Base-by-base conservation (phyloP, 2,113 vertebrate genomes). In the Takifugu flavidus region DNA sequence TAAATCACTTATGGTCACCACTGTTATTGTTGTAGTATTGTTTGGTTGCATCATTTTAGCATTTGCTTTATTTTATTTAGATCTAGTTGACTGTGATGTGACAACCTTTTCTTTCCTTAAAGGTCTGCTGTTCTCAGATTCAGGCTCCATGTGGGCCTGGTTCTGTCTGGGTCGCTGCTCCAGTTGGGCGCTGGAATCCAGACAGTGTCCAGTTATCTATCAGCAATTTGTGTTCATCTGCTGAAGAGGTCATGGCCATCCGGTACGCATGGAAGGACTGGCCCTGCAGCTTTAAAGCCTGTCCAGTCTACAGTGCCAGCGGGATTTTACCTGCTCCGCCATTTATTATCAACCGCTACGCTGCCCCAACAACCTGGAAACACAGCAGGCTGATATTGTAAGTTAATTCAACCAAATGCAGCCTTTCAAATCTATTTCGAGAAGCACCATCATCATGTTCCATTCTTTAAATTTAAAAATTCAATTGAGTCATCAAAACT, bases 231-330 rank as follows among this genome's bases (percentile, higher is more conserved):
- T 95, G 94, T 49, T 0, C 2, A 1, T 1, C 25, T 1, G 1
- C 39, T 0, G 45, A 10, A 0, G 8, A 63, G 10, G 79, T 84
- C 2, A 47, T 59, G 25, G 94, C 81, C 25, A 25, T 98, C 34
- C 93, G 94, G 20, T 98, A 98, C 0, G 94, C 94, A 10, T 98
- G 96, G 95, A 87, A 27, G 0, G 89, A 95, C 14, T 96, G 93
- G 94, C 95, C 95, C 4, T 98, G 95, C 26, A 79, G 88, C 6
- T 94, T 94, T 49, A 92, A 92, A 77, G 80, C 82, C 39, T 98
- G 96, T 45, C 87, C 91, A 0, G 43, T 98, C 25, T 98, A 98
- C 80, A 89, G 93, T 49, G 4, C 49, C 31, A 55, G 51, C 13
- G 6, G 59, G n/a, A 1, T 72, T 27, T 82, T 98, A 73, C 95